phyloP scores from a whole-genome alignment of 1,140 invertebrate species.

The Drosophila willistoni region DNA sequence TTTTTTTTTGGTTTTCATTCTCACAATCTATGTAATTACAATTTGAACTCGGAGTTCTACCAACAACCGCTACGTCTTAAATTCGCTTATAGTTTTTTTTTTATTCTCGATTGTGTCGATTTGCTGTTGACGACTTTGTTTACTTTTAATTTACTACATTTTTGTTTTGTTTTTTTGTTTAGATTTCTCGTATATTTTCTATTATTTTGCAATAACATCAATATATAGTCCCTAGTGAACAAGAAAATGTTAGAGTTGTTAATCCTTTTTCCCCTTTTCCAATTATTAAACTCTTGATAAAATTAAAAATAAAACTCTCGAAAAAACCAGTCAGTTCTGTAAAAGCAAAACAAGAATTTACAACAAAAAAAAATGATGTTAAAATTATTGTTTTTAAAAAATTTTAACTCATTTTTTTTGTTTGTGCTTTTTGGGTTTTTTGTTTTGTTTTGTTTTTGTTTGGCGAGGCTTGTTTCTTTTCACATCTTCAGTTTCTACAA shows the following conservation, averaged over 20 bases:
- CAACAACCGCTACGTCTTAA: slow-evolving; percentile 50
- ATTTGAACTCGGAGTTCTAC: slow-evolving; percentile 38
- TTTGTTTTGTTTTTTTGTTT: neutral
- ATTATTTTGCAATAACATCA: slow-evolving; percentile 78
- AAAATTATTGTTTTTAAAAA: slow-evolving; percentile 55
- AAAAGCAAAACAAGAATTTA: slow-evolving; percentile 21
- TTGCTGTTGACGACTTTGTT: slow-evolving; percentile 12
- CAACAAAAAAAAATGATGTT: slow-evolving; percentile 37
- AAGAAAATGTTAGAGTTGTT: slow-evolving; percentile 26
- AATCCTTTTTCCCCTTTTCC: neutral
- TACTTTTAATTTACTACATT: slow-evolving; percentile 1
- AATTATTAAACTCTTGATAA: slow-evolving; percentile 14
- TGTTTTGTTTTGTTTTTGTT: neutral
- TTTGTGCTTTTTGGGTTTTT: no score
- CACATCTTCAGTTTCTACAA: neutral
- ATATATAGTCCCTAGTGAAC: slow-evolving; percentile 59
- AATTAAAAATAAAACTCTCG: slow-evolving; percentile 20
- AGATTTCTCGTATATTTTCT: slow-evolving; percentile 58
- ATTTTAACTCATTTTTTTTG: slow-evolving; percentile 62
- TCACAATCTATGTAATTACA: slow-evolving; percentile 29
- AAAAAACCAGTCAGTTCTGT: slow-evolving; percentile 71
- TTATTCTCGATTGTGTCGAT: slow-evolving; percentile 14
- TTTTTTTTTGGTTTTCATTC: slow-evolving; percentile 39
- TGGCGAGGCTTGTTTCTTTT: slow-evolving; percentile 22
- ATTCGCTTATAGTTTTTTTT: slow-evolving; percentile 63